Evolutionary conservation across 2,888 invertebrate species (phyloP).

Genomic region (Caenorhabditis japonica): DNA sequence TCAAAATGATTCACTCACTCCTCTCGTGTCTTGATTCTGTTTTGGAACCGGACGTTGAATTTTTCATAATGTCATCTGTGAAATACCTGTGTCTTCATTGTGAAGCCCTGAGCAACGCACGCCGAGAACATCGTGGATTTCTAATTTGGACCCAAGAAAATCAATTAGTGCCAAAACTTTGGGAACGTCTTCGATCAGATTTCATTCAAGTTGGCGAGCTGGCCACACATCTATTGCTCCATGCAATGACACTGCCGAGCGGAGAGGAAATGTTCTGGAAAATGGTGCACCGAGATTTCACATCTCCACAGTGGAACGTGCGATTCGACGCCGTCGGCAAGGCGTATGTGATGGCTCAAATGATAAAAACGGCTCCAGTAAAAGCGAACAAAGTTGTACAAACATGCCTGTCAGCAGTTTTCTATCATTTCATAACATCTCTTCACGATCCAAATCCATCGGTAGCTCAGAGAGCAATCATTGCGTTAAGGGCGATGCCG

Average conservation of each 20-base stretch:
- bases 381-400: conserved; percentile 86
- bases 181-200: conserved; percentile 73
- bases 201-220: conserved; percentile 85
- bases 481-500: conserved; percentile 73
- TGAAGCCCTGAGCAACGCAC: conserved; percentile 89
- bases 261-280: conserved; percentile 96
- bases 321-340: conserved; percentile 95
- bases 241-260: conserved; percentile 92
- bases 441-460: conserved; percentile 95
- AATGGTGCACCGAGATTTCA: conserved; percentile 94
- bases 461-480: conserved; percentile 85
- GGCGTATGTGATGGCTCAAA: conserved; percentile 90
- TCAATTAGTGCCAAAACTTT: conserved; percentile 89
- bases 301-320: conserved; percentile 88
- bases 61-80: conserved; percentile 91
- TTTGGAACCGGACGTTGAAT: conserved; percentile 89
- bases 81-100: conserved; percentile 92
- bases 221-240: conserved; percentile 90
- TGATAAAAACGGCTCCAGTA: conserved; percentile 91
- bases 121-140: conserved; percentile 84
- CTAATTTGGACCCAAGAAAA: conserved; percentile 84
- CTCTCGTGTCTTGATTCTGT: conserved; percentile 82
- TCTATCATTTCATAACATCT: conserved; percentile 94
- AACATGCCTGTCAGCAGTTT: conserved; percentile 93
- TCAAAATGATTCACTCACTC: conserved; percentile 92